Base-by-base conservation (phyloP, 1,140 invertebrate genomes). In the Cataglyphis hispanica region DNA sequence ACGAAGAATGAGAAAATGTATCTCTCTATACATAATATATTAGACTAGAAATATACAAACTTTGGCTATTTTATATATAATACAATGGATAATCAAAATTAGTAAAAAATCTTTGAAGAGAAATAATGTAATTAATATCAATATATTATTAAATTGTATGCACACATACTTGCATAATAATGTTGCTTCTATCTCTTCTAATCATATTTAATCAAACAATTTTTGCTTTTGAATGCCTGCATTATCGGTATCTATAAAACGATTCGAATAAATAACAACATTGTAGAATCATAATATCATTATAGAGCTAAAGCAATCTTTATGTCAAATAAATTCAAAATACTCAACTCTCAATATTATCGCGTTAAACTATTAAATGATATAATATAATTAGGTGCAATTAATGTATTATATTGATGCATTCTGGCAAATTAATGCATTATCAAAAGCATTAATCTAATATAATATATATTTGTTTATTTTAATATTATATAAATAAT, bases 351-450 rank as follows among this genome's bases (percentile, higher is more conserved):
- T 50, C 11, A 16, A 50, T 50, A 50, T 46, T 60, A 60, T 72
- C 19, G 16, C 8, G 11, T 50, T 50, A 40, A 46, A 10, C 1
- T 46, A 13, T 72, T 46, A 22, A 43, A 60, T 22, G 13, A 61
- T 40, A 72, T 60, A 60, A 61, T 40, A 72, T 58, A 72, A 81
- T 74, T 83, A 83, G 64, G 74, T 83, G 25, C 67, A 60, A 72
- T 83, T 74, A 72, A 72, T 50, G 10, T 69, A 58, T 70, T 19
- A 2, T 22, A 56, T 2, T 19, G 5, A 83, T 72, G 34, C 6
- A 16, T n/a, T 58, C 19, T 13, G 2, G 11, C 0, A 74, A 58
- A 83, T 74, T 72, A 25, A 60, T 60, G 34, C 1, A 43, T 74
- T 60, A 83, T 83, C 27, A 58, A 8, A 43, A 74, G 19, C 37